Base-by-base conservation (phyloP, 2,888 invertebrate genomes). In the Pollenia labialis region DNA sequence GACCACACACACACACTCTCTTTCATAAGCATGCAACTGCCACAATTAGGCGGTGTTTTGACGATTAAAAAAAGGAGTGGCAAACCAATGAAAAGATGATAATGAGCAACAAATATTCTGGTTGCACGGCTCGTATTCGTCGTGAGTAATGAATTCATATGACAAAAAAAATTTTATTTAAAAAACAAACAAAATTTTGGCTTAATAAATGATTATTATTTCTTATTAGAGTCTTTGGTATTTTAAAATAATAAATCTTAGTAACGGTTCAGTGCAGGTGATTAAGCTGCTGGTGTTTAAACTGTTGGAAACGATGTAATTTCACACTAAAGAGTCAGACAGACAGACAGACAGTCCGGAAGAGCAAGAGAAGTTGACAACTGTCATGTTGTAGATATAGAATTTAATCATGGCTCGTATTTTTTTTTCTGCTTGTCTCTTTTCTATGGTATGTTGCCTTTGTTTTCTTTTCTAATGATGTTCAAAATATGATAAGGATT, bases 401-500 rank as follows among this genome's bases (percentile, higher is more conserved):
- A 84, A 84, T 84, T 79, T 84, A 77, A 83, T 68, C 64, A 71
- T 71, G 83, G 48, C 52, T 32, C 9, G 16, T 32, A 69, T 56
- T 52, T 79, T 54, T 69, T 46, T 54, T 56, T 4, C 16, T 32
- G 12, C 60, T 44, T 60, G 58, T 40, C 32, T 46, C 8, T 44
- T 52, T 16, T 44, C 16, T 7, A 11, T 12, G 6, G 14, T 46
- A n/a, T 60, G 12, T 44, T 50, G 50, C n/a, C 58, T 79, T 85
- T 85, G 79, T 85, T 74, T 69, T 72, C 52, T 74, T 60, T 68
- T 68, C 79, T 85, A 80, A 80, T 48, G 84, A 85, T 85, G 80
- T 75, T 75, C 7, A 85, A 85, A 69, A 60, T 80, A 68, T 68
- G 84, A 85, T 85, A 85, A 85, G 84, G 68, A 80, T 69, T 85